Evolutionary conservation across 2,888 invertebrate species (phyloP).

Genomic region (Drosophila nr. perissopoda): DNA sequence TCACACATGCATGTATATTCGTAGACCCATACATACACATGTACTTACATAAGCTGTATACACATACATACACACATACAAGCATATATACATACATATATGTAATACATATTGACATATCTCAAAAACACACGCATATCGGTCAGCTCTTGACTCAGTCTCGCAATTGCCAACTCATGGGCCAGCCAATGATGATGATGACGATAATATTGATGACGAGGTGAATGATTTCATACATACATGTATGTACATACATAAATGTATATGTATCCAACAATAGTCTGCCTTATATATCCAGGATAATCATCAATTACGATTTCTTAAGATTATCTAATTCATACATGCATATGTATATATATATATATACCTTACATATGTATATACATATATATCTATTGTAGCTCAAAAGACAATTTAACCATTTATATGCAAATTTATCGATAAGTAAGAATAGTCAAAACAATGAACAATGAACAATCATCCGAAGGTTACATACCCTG

Average conservation of each 20-base stretch:
- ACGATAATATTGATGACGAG: conserved; percentile 20
- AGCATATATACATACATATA: conserved; percentile 9
- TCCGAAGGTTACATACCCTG: background rate
- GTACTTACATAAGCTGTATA: conserved; percentile 1
- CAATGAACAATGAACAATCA: background rate
- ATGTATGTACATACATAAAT: background rate
- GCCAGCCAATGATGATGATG: conserved; percentile 35
- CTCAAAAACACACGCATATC: conserved; percentile 7
- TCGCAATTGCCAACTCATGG: conserved; percentile 57
- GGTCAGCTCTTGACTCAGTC: conserved; percentile 50
- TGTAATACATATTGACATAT: conserved; percentile 3
- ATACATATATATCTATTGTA: background rate
- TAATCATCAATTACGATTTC: conserved; percentile 6
- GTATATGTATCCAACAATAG: conserved; percentile 2
- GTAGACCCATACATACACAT: conserved; percentile 14
- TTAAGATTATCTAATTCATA: conserved; percentile 1
- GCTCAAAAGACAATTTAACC: background rate
- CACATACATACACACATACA: conserved; percentile 9
- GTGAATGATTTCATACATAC: conserved; percentile 29
- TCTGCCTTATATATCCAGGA: background rate
- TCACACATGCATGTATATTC: conserved; percentile 25
- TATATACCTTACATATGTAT: no score
- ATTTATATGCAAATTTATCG: background rate
- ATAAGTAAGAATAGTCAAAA: background rate
- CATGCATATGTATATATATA: background rate